Evolutionary conservation across 2,888 invertebrate genomes (phyloP).

Genomic region (Bedellia somnulentella): DNA sequence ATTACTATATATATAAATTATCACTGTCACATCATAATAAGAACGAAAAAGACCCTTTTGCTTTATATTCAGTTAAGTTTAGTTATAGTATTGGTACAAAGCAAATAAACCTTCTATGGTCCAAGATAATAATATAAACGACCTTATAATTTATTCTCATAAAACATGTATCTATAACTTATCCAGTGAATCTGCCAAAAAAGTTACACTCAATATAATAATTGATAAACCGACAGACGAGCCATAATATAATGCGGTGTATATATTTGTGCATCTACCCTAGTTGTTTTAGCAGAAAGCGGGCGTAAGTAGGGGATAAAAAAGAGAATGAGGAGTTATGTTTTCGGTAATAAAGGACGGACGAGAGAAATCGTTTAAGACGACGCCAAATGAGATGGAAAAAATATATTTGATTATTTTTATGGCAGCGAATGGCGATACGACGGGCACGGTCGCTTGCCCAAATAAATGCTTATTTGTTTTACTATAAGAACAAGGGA

Average conservation of each 20-base stretch:
- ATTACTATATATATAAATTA: no score
- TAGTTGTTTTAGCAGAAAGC: slow-evolving; percentile 26
- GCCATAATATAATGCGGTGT: slow-evolving; percentile 29
- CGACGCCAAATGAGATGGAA: slow-evolving; percentile 59
- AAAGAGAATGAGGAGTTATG: slow-evolving; percentile 62
- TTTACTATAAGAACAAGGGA: slow-evolving; percentile 45
- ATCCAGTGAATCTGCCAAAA: not conserved
- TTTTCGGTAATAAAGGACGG: slow-evolving; percentile 60
- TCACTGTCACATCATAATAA: no score
- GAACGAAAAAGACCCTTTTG: no score
- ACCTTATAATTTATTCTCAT: not conserved
- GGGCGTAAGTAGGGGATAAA: slow-evolving; percentile 54
- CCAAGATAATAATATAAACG: no score
- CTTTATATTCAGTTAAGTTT: no score
- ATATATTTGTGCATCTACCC: slow-evolving; percentile 54
- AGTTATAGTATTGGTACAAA: no score
- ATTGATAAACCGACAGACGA: not conserved
- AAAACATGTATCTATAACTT: not conserved
- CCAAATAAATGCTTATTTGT: slow-evolving; percentile 55
- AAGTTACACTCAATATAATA: not conserved
- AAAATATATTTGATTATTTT: slow-evolving; percentile 62
- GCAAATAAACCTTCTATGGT: no score
- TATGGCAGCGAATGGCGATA: slow-evolving; percentile 55
- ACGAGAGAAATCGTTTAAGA: slow-evolving; percentile 62
- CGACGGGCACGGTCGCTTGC: slow-evolving; percentile 24